Base-by-base conservation (phyloP, 2,888 invertebrate genomes). In the Globia sparganii region DNA sequence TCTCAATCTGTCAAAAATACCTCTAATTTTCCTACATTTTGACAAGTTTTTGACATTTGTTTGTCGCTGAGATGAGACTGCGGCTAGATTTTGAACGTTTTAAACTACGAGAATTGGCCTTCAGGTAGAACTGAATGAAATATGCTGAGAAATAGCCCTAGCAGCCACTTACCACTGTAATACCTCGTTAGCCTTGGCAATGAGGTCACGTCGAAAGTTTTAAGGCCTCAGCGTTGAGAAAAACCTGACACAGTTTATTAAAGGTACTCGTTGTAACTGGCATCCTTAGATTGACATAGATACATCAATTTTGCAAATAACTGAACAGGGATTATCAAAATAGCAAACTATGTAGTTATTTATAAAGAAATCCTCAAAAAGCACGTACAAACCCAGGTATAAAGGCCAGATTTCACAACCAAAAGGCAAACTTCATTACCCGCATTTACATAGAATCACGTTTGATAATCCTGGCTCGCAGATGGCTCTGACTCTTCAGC, bases 401-500 rank as follows among this genome's bases (percentile, higher is more conserved):
- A 43, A 59, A 72, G 40, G 70, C 37, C 21, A 74, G 76, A 78
- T 68, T 73, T 86, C 62, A 72, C 31, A 73, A 28, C 49, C 56
- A 61, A 76, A 72, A 77, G 37, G 34, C 28, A 62, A 80, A 80
- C 37, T 77, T 81, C 72, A 87, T 84, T 85, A 78, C 74, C 76
- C 78, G 59, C 76, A 82, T 87, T 89, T 79, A 77, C 83, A 81
- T 80, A 77, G 79, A 85, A 83, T 84, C 74, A 76, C 80, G 78
- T 85, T 87, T 80, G 73, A 86, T 84, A 86, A 87, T 78, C 81
- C 79, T 77, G 68, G 59, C 68, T 79, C 75, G 77, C 91, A 86
- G 87, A 87, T 86, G 88, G 83, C 81, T 82, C 75, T 70, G 73
- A 82, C 74, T 84, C 80, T 83, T 85, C 85, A 84, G 85, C 76